Evolutionary conservation across 53 echinoderm and acorn worm genomes (phyloP), one percentile per base, ranked within the genome.

Genomic region (Holothuria leucospilota): DNA sequence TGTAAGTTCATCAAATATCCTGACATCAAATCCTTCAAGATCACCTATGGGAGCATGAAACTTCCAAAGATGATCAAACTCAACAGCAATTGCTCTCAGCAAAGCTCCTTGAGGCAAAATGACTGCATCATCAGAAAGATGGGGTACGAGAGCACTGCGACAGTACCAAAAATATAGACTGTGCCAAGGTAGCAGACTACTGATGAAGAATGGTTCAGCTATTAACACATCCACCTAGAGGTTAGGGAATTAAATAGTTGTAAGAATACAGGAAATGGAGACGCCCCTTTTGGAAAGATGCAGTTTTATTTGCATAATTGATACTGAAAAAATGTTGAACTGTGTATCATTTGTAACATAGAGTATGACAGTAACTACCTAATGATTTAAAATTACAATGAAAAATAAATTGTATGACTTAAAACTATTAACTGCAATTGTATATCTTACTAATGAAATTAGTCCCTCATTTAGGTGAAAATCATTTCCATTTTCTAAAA

Each of bases 61-160:
- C 84, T 96, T 96, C 96, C 96, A 96, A 29, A 96, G 93, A 68
- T 96, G 88, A 62, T 96, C 96, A 93, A 94, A 96, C 83, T 96
- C 87, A 20, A 94, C 52, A n/a, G 94, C 96, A 4, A 96, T 87
- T 49, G 92, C 96, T 79, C 78, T 87, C 34, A 96, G 85, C 51
- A 63, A 90, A 63, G 93, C 94, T 38, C 86, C 63, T 63, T 89
- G 42, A 28, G 96, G 96, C 42, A 96, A 89, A 56, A 96, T 80
- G 82, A 73, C 75, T 23, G 87, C 91, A 30, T 71, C 74, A 14
- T 89, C 82, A 49, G 89, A 79, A 13, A 94, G 78, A 39, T 68
- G 91, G 11, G 60, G 40, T 2, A 52, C 82, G 0, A 94, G 78
- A 40, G 90, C 64, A 1, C 89, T 86, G 69, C 91, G 81, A 29